Conservation (phyloP, 2,797 vertebrate genomes). For the Sandelia bainsii region DNA sequence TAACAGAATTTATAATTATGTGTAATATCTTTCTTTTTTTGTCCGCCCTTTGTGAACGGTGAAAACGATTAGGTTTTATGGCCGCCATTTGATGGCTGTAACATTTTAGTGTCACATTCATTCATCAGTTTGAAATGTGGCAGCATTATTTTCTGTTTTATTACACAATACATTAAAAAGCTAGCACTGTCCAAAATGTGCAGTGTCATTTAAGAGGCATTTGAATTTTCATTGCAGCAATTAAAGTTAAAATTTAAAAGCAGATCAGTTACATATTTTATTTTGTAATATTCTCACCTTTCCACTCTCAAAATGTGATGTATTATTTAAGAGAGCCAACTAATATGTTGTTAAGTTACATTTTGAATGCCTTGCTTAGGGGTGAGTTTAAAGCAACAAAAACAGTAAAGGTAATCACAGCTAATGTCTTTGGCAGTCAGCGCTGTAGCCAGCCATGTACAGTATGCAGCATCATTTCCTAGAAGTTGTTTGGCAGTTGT, state of each 20-base stretch:
- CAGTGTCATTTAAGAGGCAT: constrained; percentile 23
- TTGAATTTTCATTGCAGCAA: constrained; percentile 9
- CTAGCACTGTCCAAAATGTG: background rate
- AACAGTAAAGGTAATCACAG: constrained; percentile 30
- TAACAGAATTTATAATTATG: constrained; percentile 12
- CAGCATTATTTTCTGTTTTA: constrained; percentile 13
- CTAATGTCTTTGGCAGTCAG: constrained; percentile 49
- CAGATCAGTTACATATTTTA: background rate
- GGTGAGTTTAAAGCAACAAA: constrained; percentile 22
- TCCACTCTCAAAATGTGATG: background rate
- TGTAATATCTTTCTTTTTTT: constrained; percentile 16
- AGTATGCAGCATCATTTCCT: constrained; percentile 39
- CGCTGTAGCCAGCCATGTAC: constrained; percentile 11
- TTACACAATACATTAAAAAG: background rate
- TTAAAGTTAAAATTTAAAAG: background rate
- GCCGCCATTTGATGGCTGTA: background rate
- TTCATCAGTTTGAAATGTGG: constrained; percentile 21
- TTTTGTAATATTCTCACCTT: constrained; percentile 4
- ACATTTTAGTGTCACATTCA: constrained; percentile 1
- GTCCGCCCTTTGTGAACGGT: background rate
- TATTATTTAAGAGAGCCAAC: background rate
- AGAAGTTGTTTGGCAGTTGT: constrained; percentile 64
- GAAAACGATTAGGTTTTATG: background rate
- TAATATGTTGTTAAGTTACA: background rate
- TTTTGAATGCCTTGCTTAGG: background rate